Percentiles rank a stretch among this genome's conserved stretches.
Conservation (phyloP, 2,888 invertebrate genomes). For the Byasa hedistus region DNA sequence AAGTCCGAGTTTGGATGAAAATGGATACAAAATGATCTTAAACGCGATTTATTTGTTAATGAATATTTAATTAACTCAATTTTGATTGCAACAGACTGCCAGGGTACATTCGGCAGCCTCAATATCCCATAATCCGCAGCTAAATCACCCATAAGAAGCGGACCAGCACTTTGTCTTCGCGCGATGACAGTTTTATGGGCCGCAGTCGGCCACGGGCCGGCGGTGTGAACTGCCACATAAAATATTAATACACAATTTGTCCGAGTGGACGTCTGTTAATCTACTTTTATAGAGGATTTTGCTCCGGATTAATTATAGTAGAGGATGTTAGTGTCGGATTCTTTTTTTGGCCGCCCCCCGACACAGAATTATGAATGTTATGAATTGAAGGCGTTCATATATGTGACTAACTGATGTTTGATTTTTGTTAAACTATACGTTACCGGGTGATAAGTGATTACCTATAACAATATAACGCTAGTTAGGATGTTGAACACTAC, state of each 20-base stretch:
- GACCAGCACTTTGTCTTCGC: conserved; percentile 62
- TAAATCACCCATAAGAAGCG: conserved; percentile 75
- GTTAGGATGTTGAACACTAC: no score
- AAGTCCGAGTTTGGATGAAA: no score
- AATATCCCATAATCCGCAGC: conserved; percentile 60
- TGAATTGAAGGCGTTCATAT: no score
- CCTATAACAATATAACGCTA: no score
- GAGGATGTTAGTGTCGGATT: conserved; percentile 30
- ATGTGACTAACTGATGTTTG: no score
- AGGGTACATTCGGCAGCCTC: conserved; percentile 37
- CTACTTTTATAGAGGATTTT: conserved; percentile 72
- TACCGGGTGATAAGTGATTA: no score
- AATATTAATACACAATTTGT: conserved; percentile 80
- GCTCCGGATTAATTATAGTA: conserved; percentile 61
- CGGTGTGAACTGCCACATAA: conserved; percentile 71
- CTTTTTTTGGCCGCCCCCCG: conserved; percentile 15
- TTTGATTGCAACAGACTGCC: conserved; percentile 14
- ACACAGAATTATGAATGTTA: no score
- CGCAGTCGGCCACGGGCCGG: conserved; percentile 41
- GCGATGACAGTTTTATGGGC: conserved; percentile 76
- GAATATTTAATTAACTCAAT: conserved; percentile 22
- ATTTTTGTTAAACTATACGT: no score
- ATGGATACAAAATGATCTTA: no score
- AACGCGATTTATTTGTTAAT: conserved; percentile 1
- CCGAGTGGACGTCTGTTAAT: conserved; percentile 74